Base-by-base conservation (phyloP, 2,797 vertebrate genomes). In the Alauda arvensis region DNA sequence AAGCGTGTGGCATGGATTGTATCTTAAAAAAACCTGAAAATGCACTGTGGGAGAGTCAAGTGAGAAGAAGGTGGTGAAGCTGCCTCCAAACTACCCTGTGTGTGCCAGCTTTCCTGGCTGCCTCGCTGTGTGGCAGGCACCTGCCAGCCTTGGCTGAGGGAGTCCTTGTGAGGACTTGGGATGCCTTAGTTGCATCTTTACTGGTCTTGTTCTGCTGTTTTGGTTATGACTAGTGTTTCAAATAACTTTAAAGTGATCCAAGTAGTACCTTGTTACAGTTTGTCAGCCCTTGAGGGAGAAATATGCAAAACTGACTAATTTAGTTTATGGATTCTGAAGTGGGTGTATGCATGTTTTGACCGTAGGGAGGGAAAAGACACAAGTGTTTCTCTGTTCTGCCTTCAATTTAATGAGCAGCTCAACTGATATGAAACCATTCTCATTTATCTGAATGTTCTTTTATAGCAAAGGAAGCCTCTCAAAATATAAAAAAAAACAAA, bases 281-380 rank as follows among this genome's bases (percentile, higher is more conserved):
- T 92, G 48, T 94, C 74, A 93, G 80, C 59, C 85, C 55, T 67
- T 39, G 56, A 48, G 45, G 89, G 23, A 61, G 91, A 92, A 95
- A 76, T 39, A 70, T 20, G 39, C 55, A 49, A 63, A 66, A 49
- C 48, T 85, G 85, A 93, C 93, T 94, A 89, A 66, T 61, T 34
- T 77, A 87, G 68, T 91, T 96, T 83, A 86, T 81, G 68, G 53
- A 90, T 90, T 90, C 93, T 91, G 89, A 91, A 94, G 60, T 91
- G 79, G 63, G 43, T 87, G 61, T 61, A 18, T 49, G 31, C 14
- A 8, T 65, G 16, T 96, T 91, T 91, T 61, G 57, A 85, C 57
- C 13, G 8, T 59, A 83, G 75, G 68, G 77, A 92, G 70, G 51
- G 71, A 37, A 37, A 77, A 49, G 69, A 61, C 17, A 13, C 29